Conservation (phyloP, 2,888 invertebrate species). For the Tenodera sinensis region DNA sequence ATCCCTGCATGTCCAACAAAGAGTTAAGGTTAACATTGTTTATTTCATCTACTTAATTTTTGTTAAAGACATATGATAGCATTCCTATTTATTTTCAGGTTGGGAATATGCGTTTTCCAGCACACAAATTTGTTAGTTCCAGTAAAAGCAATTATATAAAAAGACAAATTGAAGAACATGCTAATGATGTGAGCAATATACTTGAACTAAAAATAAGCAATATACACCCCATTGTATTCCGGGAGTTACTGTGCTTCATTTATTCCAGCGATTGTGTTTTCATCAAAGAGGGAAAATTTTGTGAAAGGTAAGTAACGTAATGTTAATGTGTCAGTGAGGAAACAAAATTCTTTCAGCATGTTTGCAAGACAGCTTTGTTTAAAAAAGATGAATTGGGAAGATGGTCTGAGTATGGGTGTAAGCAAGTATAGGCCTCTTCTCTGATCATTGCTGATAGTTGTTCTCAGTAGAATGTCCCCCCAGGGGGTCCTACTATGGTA, state of each 20-base stretch:
- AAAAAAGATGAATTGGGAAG: too few species aligned
- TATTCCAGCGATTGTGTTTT: conserved; percentile 68
- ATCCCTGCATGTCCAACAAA: too few species aligned
- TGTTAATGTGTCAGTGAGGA: not conserved
- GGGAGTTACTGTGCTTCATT: conserved; percentile 64
- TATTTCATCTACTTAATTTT: too few species aligned
- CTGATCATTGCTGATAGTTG: too few species aligned
- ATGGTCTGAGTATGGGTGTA: too few species aligned
- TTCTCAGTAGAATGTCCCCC: too few species aligned
- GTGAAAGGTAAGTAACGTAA: conserved; percentile 32
- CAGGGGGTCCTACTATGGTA: too few species aligned
- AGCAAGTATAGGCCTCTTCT: too few species aligned
- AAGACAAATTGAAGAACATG: conserved; percentile 50
- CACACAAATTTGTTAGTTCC: conserved; percentile 70
- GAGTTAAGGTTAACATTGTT: too few species aligned
- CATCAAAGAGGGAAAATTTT: conserved; percentile 51
- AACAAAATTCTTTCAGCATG: too few species aligned
- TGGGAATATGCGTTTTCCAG: conserved; percentile 58
- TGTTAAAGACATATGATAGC: too few species aligned
- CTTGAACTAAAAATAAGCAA: conserved; percentile 51
- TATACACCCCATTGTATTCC: conserved; percentile 63
- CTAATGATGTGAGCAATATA: conserved; percentile 32
- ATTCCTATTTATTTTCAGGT: conserved; percentile 46
- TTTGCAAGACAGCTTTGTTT: too few species aligned
- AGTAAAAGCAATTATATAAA: conserved; percentile 60